Percentiles rank a stretch among this genome's conserved stretches.
Conservation (phyloP, 2,888 invertebrate species). For the Tachystola acroxantha region DNA sequence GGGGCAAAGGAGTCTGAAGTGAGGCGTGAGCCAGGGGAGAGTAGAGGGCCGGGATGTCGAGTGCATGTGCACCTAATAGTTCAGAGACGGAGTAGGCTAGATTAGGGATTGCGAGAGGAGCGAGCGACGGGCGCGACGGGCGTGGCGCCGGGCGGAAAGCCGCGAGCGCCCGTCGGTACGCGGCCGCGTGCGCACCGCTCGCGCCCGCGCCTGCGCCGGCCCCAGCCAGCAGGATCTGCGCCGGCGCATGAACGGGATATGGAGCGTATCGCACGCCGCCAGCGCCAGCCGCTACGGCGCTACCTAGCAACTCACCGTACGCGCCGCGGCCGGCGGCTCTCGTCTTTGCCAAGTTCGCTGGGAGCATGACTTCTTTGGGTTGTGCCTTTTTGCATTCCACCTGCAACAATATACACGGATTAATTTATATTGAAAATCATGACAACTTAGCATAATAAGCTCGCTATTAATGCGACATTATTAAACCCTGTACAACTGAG, state of each 20-base stretch:
- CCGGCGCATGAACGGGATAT: slow-evolving; percentile 76
- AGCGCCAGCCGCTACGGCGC: slow-evolving; percentile 79
- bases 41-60: slow-evolving; percentile 85
- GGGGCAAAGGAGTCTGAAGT: slow-evolving; percentile 65
- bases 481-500: slow-evolving; percentile 41
- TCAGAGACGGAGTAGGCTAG: slow-evolving; percentile 74
- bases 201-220: slow-evolving; percentile 51
- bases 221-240: slow-evolving; percentile 63
- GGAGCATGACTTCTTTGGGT: slow-evolving; percentile 99
- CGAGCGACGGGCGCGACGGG: slow-evolving; percentile 54
- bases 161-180: slow-evolving; percentile 66
- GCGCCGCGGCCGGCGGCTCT: slow-evolving; percentile 96
- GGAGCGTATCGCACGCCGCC: slow-evolving; percentile 81
- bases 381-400: slow-evolving; percentile 99
- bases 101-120: slow-evolving; percentile 59
- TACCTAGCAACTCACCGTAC: slow-evolving; percentile 98
- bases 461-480: slow-evolving; percentile 29
- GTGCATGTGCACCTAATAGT: slow-evolving; percentile 81
- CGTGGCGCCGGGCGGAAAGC: slow-evolving; percentile 62
- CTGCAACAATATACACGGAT: slow-evolving; percentile 76
- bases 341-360: slow-evolving; percentile 96
- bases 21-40: slow-evolving; percentile 84
- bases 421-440: background rate
- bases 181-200: slow-evolving; percentile 50
- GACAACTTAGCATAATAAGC: slow-evolving; percentile 6